Percentiles rank a stretch among this genome's conserved stretches.
Evolutionary conservation across 1,140 invertebrate species (phyloP).

Genomic region (Drosophila bocqueti): DNA sequence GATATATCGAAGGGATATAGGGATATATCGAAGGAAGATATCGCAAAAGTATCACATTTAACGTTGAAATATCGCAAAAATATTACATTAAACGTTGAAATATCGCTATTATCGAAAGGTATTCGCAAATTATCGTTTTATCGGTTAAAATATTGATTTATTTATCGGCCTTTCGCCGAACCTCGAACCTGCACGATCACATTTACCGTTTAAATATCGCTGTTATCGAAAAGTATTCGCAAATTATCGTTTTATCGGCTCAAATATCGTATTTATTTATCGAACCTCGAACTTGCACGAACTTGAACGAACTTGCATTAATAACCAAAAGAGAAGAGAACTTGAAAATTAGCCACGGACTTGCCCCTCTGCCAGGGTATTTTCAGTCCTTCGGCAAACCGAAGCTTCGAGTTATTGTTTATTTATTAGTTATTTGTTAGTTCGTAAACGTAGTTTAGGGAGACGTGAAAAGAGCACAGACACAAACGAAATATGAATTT

Average conservation of each 20-base stretch:
- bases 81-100: neutral
- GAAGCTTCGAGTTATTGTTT: neutral
- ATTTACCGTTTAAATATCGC: no score
- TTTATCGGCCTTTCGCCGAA: neutral
- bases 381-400: neutral
- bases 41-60: neutral
- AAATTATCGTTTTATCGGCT: neutral
- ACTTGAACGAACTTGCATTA: neutral
- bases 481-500: conserved; percentile 32
- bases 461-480: neutral
- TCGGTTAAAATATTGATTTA: neutral
- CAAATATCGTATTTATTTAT: neutral
- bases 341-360: neutral
- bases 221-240: neutral
- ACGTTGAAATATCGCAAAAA: neutral
- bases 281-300: no score
- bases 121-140: neutral
- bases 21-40: neutral
- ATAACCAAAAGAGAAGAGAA: neutral
- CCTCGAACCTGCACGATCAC: no score
- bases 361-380: neutral
- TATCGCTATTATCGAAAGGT: no score
- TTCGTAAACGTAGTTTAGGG: neutral
- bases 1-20: neutral
- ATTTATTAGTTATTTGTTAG: neutral